phyloP scores from a whole-genome alignment of 2,888 invertebrate genomes.

The Aleiodes leptofemur region DNA sequence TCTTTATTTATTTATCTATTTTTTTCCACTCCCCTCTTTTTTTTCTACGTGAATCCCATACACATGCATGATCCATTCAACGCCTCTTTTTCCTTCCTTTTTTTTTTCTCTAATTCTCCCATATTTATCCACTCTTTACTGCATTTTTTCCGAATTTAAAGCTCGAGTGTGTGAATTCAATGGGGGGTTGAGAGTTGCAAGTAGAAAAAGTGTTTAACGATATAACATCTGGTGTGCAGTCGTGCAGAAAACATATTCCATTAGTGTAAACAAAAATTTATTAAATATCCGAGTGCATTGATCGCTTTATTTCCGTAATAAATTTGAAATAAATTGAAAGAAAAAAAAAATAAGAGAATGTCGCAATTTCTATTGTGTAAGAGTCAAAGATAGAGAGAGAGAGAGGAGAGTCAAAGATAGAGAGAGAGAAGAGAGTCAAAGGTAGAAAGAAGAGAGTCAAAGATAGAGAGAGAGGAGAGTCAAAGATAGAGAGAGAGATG shows the following conservation, averaged over 20 bases:
- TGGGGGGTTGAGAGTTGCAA: neutral
- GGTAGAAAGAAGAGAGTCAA: too few relatives aligned
- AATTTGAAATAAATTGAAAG: too few relatives aligned
- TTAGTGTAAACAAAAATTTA: slow-evolving; percentile 19
- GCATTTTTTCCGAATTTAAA: neutral
- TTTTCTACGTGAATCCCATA: too few relatives aligned
- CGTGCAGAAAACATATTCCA: neutral
- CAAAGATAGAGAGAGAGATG: too few relatives aligned
- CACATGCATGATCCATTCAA: too few relatives aligned
- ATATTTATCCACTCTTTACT: neutral
- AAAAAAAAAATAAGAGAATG: too few relatives aligned
- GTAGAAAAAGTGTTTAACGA: slow-evolving; percentile 1
- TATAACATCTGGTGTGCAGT: slow-evolving; percentile 27
- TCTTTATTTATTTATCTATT: too few relatives aligned
- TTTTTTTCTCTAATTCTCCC: neutral
- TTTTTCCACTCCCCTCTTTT: too few relatives aligned
- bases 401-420: too few relatives aligned
- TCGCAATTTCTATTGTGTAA: neutral
- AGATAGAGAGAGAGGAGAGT: too few relatives aligned
- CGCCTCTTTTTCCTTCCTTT: neutral
- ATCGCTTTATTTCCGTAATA: neutral
- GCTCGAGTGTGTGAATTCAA: slow-evolving; percentile 5
- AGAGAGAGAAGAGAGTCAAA: too few relatives aligned
- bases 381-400: too few relatives aligned
- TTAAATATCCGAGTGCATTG: neutral